These are phyloP conservation scores for Limnephilus marmoratus DNA, from an alignment of 2,888 invertebrate genomes.

Conservation along the genomic window DNA sequence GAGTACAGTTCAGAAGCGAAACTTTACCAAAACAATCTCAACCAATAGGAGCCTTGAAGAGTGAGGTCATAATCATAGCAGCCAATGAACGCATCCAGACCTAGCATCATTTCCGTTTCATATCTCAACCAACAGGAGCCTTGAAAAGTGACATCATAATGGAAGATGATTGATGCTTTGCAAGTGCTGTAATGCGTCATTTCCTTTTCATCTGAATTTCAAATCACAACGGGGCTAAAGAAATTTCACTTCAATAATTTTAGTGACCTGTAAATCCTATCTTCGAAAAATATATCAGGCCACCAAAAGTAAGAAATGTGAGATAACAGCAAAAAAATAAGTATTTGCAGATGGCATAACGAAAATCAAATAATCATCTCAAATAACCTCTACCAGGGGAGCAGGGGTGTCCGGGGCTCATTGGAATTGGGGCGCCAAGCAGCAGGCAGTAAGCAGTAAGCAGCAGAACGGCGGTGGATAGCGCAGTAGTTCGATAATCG, in stretches of 20 bases:
- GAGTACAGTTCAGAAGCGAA: too few species aligned
- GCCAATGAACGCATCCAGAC: too few species aligned
- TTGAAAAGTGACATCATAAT: too few species aligned
- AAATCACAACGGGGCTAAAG: too few species aligned
- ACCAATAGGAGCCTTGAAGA: too few species aligned
- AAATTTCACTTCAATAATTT: neutral
- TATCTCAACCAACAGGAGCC: too few species aligned
- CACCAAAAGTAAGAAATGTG: neutral
- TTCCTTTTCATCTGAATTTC: too few species aligned
- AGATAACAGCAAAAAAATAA: neutral
- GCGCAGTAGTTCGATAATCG: slow-evolving; percentile 60
- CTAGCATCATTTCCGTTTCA: too few species aligned
- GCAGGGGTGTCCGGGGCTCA: neutral
- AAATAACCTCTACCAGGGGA: slow-evolving; percentile 24
- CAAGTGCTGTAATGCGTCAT: too few species aligned
- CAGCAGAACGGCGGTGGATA: slow-evolving; percentile 32
- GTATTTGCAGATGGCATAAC: slow-evolving; percentile 25
- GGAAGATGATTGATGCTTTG: too few species aligned
- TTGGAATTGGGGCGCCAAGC: slow-evolving; percentile 30
- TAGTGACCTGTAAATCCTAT: neutral
- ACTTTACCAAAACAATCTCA: too few species aligned
- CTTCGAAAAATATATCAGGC: neutral
- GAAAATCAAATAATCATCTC: slow-evolving; percentile 39
- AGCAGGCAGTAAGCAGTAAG: neutral
- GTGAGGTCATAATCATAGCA: too few species aligned